Evolutionary conservation across 2,797 vertebrate species (phyloP).

Genomic region (Acanthopagrus latus): DNA sequence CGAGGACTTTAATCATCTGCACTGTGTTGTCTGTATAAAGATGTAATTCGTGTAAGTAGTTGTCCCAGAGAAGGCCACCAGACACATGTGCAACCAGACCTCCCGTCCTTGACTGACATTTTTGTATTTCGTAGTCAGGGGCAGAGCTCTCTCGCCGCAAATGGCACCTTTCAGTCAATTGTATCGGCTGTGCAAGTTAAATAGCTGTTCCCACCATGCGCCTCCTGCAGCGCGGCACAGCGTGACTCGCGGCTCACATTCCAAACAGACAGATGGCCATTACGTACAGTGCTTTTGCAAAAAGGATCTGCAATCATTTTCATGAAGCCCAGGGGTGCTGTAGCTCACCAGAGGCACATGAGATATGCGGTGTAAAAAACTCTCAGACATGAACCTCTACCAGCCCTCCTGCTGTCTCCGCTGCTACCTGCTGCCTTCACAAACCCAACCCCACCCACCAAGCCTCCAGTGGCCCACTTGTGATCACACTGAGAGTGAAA

Average conservation of each 20-base stretch:
- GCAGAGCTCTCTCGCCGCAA: conserved; percentile 46
- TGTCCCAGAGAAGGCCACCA: conserved; percentile 22
- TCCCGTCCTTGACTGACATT: conserved; percentile 62
- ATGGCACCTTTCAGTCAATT: conserved; percentile 79
- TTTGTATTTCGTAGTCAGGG: conserved; percentile 55
- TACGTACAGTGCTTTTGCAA: conserved; percentile 80
- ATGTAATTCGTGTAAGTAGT: conserved; percentile 29
- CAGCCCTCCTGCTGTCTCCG: conserved; percentile 52
- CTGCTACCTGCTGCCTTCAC: conserved; percentile 45
- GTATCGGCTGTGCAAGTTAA: conserved; percentile 76
- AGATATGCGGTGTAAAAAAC: conserved; percentile 56
- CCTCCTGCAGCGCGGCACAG: conserved; percentile 71
- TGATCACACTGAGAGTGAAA: conserved; percentile 70
- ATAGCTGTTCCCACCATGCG: conserved; percentile 62
- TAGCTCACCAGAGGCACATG: conserved; percentile 71
- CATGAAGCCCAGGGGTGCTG: conserved; percentile 76
- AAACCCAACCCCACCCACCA: conserved; percentile 36
- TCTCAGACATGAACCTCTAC: conserved; percentile 47
- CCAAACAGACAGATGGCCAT: conserved; percentile 86
- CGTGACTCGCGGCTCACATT: conserved; percentile 72
- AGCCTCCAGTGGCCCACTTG: conserved; percentile 70
- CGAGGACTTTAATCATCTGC: conserved; percentile 60
- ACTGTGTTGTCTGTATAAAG: conserved; percentile 49
- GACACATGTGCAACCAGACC: conserved; percentile 25
- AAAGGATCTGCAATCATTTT: conserved; percentile 75